phyloP scores from a whole-genome alignment of 2,113 vertebrate species.

The Macrotus californicus region DNA sequence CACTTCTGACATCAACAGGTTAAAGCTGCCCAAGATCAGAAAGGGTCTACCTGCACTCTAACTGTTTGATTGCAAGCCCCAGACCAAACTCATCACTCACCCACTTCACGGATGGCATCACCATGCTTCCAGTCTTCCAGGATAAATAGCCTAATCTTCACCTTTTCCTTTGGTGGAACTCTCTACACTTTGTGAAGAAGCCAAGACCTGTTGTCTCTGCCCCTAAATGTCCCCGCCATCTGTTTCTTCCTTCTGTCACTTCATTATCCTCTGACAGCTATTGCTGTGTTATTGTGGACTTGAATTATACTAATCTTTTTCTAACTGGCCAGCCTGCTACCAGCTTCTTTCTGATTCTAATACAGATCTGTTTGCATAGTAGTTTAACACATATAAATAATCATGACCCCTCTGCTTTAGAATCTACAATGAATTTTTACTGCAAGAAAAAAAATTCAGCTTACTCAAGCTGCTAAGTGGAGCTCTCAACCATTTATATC shows the following conservation, averaged over 20 bases:
- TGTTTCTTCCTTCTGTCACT: not conserved
- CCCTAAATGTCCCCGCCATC: not conserved
- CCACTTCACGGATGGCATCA: not conserved
- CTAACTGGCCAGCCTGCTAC: not conserved
- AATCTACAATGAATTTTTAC: not conserved
- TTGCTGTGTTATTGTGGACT: not conserved
- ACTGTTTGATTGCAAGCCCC: not conserved
- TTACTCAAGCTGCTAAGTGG: not conserved
- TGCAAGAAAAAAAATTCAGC: not conserved
- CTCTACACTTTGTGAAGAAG: not conserved
- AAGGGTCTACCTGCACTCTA: not conserved
- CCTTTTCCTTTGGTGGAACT: not conserved
- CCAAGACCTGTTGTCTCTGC: not conserved
- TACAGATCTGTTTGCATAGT: not conserved
- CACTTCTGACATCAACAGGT: not conserved
- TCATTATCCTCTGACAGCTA: not conserved
- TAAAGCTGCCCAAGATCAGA: not conserved
- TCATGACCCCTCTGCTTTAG: not conserved
- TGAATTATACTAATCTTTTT: not conserved
- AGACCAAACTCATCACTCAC: not conserved
- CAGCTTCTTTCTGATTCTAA: not conserved
- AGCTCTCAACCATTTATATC: not conserved
- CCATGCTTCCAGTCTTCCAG: not conserved
- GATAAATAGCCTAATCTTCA: slow-evolving; percentile 1
- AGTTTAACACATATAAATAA: not conserved